Evolutionary conservation across 2,797 vertebrate species (phyloP), one percentile per base, ranked within the genome.

Genomic region (Eremophila alpestris): DNA sequence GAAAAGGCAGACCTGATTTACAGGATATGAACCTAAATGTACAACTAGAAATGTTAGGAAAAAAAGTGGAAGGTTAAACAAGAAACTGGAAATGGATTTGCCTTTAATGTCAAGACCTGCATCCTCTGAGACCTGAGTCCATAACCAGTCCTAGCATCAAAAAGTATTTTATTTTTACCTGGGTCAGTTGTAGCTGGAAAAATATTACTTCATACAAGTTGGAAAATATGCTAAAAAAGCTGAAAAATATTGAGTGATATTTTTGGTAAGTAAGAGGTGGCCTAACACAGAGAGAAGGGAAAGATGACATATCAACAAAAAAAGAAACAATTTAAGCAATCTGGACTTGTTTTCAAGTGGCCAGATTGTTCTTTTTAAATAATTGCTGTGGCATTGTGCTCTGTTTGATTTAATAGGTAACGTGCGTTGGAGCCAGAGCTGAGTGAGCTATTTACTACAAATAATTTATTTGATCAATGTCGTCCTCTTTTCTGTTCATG

Each of bases 381-480:
- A 91, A 89, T 77, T 95, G 36, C 49, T 87, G 34, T 63, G 46
- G 71, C 71, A 63, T 40, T 89, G 40, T 64, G 40, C 65, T 83
- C 71, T 67, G 14, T 89, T 89, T 85, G 76, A 85, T 95, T 94
- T 95, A 89, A 75, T 85, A 93, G 93, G 83, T 85, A 94, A 94
- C 0, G 29, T 83, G 91, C 90, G 59, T 90, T 83, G 85, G 88
- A 93, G 40, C 46, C 83, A 83, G 68, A 83, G 65, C 76, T 62
- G 90, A 92, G 68, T 7, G 38, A 93, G 91, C 75, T 94, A 40
- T 91, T 93, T 91, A 71, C 76, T 90, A 60, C 24, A 18, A 92
- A 89, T 82, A 63, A 87, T 93, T 85, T 94, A 78, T 92, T 83
- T 95, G 81, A 87, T 94, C 78, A 93, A 74, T 95, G 49, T 74